Conservation (phyloP, 2,888 invertebrate species). For the Linnaemya vulpina region DNA sequence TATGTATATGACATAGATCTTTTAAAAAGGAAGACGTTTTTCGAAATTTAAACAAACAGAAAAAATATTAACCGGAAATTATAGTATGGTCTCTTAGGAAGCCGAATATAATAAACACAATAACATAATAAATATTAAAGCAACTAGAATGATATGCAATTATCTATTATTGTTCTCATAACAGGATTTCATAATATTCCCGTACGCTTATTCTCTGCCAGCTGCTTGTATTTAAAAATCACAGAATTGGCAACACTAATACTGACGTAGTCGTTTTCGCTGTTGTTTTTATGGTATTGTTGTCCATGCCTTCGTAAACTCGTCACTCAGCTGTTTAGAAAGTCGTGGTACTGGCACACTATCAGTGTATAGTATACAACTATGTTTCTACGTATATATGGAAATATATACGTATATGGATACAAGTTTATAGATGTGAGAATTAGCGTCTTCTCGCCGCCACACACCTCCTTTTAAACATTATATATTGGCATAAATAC, state of each 20-base stretch:
- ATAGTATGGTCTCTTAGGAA: no score
- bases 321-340: slow-evolving; percentile 75
- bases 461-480: slow-evolving; percentile 44
- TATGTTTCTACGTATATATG: slow-evolving; percentile 11
- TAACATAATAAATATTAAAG: no score
- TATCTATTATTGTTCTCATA: no score
- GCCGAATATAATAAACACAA: no score
- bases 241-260: slow-evolving; percentile 19
- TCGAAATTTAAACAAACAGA: no score
- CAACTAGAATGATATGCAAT: no score
- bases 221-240: slow-evolving; percentile 11
- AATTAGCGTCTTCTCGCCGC: slow-evolving; percentile 36
- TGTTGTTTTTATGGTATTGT: slow-evolving; percentile 40
- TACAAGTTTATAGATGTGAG: background rate
- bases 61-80: no score
- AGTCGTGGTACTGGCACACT: slow-evolving; percentile 71
- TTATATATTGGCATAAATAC: background rate
- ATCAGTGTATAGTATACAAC: slow-evolving; percentile 59
- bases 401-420: background rate
- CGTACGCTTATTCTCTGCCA: no score
- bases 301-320: slow-evolving; percentile 51
- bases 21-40: no score
- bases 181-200: no score
- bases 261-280: slow-evolving; percentile 56
- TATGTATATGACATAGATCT: no score